Base-by-base conservation (phyloP, 2,113 vertebrate species). In the Triplophysa rosa region DNA sequence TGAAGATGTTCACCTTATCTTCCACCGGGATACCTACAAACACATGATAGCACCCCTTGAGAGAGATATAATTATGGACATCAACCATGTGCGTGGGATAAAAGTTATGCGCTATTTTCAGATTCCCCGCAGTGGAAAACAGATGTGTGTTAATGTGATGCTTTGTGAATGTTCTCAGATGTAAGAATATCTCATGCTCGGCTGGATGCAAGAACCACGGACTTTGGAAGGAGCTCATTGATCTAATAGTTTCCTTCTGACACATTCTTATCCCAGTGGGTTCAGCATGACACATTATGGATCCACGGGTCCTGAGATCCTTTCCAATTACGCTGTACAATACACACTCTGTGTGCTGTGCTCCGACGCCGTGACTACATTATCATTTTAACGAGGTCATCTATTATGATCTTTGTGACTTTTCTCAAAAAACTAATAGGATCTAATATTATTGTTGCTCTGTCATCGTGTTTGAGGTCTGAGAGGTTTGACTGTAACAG, bases 1-100 rank as follows among this genome's bases (percentile, higher is more conserved):
- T 99, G 89, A 99, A 99, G 90, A 99, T 98, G 84, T 99, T 99
- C 83, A 99, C 95, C 68, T 92, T 95, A 79, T 96, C 97, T 88
- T 98, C 96, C 0, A 98, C 96, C 81, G 97, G 97, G 86, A 98
- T 95, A 47, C 95, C 97, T 98, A 78, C 37, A 86, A 87, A 90
- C 80, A 76, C 80, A 86, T 49, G 21, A 61, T 17, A 59, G 54
- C 29, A 72, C n/a, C 8, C 19, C 23, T 59, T 59, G 19, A 21
- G 12, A 59, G 19, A 4, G 56, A 72, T 42, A 42, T 7, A 42
- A 42, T 59, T 33, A 83, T 4, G 61, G 7, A 81, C 23, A 64
- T 33, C 17, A 74, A 24, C 49, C 64, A 21, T 73, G 24, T 64
- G n/a, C 68, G 59, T 59, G 24, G 16, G 16, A 66, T 63, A 61